Percentiles rank a stretch among this genome's conserved stretches.
These are phyloP conservation scores for Campylomormyrus tamandua DNA, from an alignment of 2,113 vertebrate species.

Conservation along the genomic window DNA sequence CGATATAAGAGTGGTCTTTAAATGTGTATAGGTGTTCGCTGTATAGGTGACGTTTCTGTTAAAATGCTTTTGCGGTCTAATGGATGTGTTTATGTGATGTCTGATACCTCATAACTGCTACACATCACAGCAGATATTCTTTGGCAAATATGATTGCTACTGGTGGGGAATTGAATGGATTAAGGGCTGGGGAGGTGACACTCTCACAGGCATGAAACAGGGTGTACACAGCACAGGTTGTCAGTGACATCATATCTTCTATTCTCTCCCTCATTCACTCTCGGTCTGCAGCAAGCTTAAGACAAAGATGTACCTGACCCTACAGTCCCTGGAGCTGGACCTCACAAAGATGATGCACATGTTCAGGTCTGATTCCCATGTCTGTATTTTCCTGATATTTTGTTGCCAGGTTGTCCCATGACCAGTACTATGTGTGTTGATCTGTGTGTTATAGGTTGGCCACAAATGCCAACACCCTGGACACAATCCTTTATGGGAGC, in stretches of 20 bases:
- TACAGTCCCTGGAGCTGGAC: slow-evolving; percentile 92
- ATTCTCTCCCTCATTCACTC: background rate
- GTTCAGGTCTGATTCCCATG: slow-evolving; percentile 71
- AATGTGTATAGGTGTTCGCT: background rate
- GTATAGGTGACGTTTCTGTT: background rate
- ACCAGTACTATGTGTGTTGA: background rate
- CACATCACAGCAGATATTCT: background rate
- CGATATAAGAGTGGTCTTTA: background rate
- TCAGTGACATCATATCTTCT: background rate
- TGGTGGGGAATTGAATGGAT: background rate
- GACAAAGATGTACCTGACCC: slow-evolving; percentile 96
- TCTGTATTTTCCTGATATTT: background rate
- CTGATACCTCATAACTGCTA: background rate
- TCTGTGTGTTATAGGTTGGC: slow-evolving; percentile 69
- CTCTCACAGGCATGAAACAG: background rate
- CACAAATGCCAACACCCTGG: slow-evolving; percentile 82
- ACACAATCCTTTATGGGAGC: slow-evolving; percentile 88
- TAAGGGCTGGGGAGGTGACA: background rate
- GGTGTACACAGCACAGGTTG: background rate
- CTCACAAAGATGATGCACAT: slow-evolving; percentile 97
- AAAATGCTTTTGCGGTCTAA: background rate
- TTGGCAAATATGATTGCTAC: background rate
- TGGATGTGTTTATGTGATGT: background rate
- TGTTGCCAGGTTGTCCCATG: background rate
- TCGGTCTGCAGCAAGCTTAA: slow-evolving; percentile 79